These are phyloP conservation scores for Brachypteracias leptosomus DNA, from an alignment of 2,113 vertebrate species.

Conservation along the genomic window DNA sequence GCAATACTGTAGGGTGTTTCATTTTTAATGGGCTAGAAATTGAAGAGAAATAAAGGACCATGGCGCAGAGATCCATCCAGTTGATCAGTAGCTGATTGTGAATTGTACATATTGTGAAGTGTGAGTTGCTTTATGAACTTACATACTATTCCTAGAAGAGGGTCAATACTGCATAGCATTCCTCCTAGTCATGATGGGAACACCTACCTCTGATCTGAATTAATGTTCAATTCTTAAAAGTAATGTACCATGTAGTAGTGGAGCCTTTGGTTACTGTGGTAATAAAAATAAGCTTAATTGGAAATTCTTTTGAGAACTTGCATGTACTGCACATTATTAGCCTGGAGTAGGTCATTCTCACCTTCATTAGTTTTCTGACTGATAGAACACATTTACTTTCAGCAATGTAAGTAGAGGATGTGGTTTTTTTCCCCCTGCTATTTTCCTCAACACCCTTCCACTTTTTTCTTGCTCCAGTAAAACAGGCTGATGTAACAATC, in stretches of 20 bases:
- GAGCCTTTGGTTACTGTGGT: background rate
- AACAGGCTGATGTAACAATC: conserved; percentile 27
- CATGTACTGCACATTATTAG: conserved; percentile 20
- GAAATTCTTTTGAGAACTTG: conserved; percentile 36
- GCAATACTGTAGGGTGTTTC: background rate
- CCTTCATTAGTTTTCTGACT: conserved; percentile 18
- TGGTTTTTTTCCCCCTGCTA: background rate
- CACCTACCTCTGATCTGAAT: background rate
- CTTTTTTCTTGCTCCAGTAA: background rate
- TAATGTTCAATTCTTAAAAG: conserved; percentile 19
- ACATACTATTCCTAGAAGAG: background rate
- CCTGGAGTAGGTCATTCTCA: conserved; percentile 20
- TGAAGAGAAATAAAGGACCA: background rate
- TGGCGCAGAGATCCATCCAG: background rate
- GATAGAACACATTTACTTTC: background rate
- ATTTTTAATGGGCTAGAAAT: background rate
- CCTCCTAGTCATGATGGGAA: background rate
- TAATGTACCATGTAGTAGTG: conserved; percentile 12
- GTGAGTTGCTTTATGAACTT: background rate
- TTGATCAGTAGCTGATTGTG: background rate
- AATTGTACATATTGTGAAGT: background rate
- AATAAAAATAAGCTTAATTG: conserved; percentile 52
- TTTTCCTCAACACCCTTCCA: background rate
- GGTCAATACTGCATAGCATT: background rate
- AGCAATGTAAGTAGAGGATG: background rate